A percentile compares a stretch with the other conserved stretches of the same genome.
These are phyloP conservation scores for Halocynthia roretzi DNA, from an alignment of 23 tunicate species.

Conservation along the genomic window DNA sequence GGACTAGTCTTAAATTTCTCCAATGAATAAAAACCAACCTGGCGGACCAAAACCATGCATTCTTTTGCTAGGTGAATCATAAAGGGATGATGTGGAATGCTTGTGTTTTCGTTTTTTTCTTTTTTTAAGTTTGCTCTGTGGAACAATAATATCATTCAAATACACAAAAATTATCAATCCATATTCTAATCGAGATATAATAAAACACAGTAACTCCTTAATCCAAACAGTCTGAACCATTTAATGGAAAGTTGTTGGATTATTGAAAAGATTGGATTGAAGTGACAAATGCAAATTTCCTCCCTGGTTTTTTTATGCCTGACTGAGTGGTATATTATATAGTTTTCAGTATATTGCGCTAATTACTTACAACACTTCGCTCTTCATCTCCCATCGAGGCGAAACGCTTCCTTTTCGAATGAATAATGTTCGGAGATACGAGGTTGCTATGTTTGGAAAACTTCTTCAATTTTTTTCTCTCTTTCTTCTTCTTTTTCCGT, in stretches of 20 bases:
- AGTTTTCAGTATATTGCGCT: too few species aligned
- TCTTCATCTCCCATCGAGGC: slow-evolving; percentile 9
- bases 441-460: not conserved
- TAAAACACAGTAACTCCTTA: too few species aligned
- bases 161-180: too few species aligned
- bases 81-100: not conserved
- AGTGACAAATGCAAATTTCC: too few species aligned
- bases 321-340: too few species aligned
- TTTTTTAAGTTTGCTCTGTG: not conserved
- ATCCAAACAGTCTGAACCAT: too few species aligned
- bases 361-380: too few species aligned
- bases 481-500: not conserved
- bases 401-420: slow-evolving; percentile 5
- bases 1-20: too few species aligned
- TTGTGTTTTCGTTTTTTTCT: not conserved
- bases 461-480: slow-evolving; percentile 10
- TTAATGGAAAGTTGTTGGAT: too few species aligned
- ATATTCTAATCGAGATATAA: too few species aligned
- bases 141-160: not conserved
- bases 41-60: slow-evolving; percentile 60
- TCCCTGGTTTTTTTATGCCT: too few species aligned
- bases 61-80: slow-evolving; percentile 36
- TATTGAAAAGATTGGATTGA: too few species aligned
- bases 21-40: not conserved
- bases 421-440: not conserved